Evolutionary conservation across 2,113 vertebrate genomes (phyloP).

Genomic region (Agapornis roseicollis): DNA sequence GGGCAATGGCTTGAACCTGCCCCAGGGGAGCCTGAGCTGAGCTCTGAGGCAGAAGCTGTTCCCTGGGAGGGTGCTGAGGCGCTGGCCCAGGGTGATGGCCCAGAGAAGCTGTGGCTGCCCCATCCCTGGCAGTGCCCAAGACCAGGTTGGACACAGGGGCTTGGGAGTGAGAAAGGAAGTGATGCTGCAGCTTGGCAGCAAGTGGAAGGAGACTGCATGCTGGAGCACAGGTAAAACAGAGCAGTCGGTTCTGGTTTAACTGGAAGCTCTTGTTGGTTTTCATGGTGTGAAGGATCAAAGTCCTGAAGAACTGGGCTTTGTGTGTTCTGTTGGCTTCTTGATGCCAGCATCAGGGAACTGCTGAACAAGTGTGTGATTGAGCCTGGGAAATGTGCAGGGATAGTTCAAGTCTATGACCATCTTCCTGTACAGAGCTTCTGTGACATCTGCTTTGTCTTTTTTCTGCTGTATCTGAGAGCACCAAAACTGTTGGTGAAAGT

Average conservation of each 20-base stretch:
- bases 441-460: not conserved
- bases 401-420: not conserved
- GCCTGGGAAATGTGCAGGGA: not conserved
- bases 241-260: not conserved
- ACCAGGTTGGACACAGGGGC: no score
- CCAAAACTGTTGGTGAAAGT: not conserved
- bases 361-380: not conserved
- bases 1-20: no score
- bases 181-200: not conserved
- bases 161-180: not conserved
- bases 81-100: no score
- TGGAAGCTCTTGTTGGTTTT: not conserved
- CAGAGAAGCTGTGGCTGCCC: no score
- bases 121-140: no score
- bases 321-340: not conserved
- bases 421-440: rapidly evolving
- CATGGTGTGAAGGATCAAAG: not conserved
- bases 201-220: not conserved
- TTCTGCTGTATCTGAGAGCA: not conserved
- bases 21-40: no score
- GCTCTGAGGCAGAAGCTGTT: no score
- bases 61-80: no score
- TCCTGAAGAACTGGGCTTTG: not conserved
- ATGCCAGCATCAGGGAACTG: rapidly evolving
- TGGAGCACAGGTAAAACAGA: not conserved